phyloP scores from a whole-genome alignment of 2,113 vertebrate genomes.

The Diphyllodes magnificus region DNA sequence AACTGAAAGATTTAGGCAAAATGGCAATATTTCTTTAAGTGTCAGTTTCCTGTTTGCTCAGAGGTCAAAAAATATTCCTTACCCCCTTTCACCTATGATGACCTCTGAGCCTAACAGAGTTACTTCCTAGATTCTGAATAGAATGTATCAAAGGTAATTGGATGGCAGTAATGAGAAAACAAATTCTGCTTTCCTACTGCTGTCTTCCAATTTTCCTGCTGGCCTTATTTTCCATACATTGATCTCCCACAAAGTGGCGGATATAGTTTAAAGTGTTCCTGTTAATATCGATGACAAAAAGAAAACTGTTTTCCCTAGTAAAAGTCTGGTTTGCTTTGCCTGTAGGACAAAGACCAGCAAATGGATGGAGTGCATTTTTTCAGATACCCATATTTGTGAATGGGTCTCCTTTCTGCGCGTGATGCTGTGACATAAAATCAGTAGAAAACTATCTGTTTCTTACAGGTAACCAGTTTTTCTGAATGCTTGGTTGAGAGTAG shows the following conservation, averaged over 20 bases:
- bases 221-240: background rate
- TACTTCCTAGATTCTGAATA: background rate
- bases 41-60: background rate
- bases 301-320: background rate
- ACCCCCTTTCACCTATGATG: accelerated
- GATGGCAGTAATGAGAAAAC: background rate
- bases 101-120: background rate
- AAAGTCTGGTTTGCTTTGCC: background rate
- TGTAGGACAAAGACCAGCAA: background rate
- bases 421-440: background rate
- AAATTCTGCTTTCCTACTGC: background rate
- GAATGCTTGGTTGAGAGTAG: background rate
- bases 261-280: background rate
- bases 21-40: background rate
- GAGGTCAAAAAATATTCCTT: background rate
- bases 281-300: background rate
- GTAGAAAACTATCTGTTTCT: background rate
- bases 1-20: background rate
- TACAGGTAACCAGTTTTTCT: background rate
- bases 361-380: background rate
- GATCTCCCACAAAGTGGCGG: background rate
- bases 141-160: background rate
- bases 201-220: background rate
- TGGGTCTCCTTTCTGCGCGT: background rate
- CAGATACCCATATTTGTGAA: background rate